Conservation (phyloP, 2,797 vertebrate genomes). For the Danionella dracula region DNA sequence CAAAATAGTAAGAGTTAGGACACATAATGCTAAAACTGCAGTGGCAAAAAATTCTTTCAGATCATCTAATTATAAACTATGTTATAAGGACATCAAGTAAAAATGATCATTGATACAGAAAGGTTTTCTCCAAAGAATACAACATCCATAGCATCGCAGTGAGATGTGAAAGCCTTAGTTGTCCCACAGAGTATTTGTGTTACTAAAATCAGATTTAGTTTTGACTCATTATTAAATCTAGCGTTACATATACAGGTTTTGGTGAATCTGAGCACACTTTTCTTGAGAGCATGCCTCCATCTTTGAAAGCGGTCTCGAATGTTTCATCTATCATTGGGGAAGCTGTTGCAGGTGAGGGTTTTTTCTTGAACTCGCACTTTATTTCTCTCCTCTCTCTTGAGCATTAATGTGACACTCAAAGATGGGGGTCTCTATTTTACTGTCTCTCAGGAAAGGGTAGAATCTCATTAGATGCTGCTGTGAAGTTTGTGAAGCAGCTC, state of each 20-base stretch:
- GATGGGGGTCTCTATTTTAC: background rate
- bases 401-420: background rate
- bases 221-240: background rate
- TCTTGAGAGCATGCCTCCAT: conserved; percentile 29
- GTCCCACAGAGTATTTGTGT: too few species aligned
- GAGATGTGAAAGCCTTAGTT: too few species aligned
- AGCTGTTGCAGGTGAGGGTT: conserved; percentile 44
- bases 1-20: too few species aligned
- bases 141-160: too few species aligned
- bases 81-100: too few species aligned
- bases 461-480: conserved; percentile 72
- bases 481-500: conserved; percentile 83
- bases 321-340: conserved; percentile 31
- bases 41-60: too few species aligned
- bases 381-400: background rate
- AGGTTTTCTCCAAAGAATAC: too few species aligned
- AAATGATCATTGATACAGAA: too few species aligned
- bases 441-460: conserved; percentile 66
- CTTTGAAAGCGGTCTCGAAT: conserved; percentile 36
- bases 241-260: conserved; percentile 40
- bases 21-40: too few species aligned
- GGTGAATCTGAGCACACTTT: conserved; percentile 37
- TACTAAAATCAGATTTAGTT: too few species aligned
- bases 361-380: background rate
- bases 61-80: too few species aligned